phyloP scores from a whole-genome alignment of 2,797 vertebrate genomes.

The Scomberomorus guttatus region DNA sequence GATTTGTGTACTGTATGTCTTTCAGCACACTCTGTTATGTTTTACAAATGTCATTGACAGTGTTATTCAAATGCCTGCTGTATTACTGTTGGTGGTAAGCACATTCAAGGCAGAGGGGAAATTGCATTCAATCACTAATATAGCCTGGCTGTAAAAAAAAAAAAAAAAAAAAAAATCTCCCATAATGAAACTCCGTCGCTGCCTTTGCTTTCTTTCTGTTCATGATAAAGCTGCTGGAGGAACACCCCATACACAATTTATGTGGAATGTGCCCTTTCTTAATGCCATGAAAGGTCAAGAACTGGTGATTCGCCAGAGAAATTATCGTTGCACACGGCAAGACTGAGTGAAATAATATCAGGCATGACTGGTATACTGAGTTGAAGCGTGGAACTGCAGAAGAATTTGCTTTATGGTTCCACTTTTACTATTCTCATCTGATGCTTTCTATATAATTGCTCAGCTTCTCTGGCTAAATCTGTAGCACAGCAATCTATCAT shows the following conservation, averaged over 20 bases:
- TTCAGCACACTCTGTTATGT: not conserved
- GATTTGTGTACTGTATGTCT: conserved; percentile 6
- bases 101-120: not conserved
- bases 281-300: conserved; percentile 74
- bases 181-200: conserved; percentile 14
- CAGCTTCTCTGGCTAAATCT: conserved; percentile 46
- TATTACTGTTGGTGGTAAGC: not conserved
- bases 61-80: conserved; percentile 16
- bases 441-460: conserved; percentile 64
- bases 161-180: not conserved
- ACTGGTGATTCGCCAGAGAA: conserved; percentile 66
- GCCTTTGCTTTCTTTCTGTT: conserved; percentile 40
- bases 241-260: conserved; percentile 55
- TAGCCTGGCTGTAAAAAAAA: not conserved
- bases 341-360: conserved; percentile 39
- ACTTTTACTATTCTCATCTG: conserved; percentile 55
- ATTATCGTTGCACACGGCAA: conserved; percentile 51
- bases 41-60: conserved; percentile 12
- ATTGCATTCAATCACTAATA: conserved; percentile 27
- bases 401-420: conserved; percentile 55
- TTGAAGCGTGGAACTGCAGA: conserved; percentile 19
- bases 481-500: conserved; percentile 45
- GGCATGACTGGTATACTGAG: conserved; percentile 47
- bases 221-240: conserved; percentile 49
- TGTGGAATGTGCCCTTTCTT: conserved; percentile 72